Conservation (phyloP, 2,113 vertebrate genomes). For the Bufo gargarizans region DNA sequence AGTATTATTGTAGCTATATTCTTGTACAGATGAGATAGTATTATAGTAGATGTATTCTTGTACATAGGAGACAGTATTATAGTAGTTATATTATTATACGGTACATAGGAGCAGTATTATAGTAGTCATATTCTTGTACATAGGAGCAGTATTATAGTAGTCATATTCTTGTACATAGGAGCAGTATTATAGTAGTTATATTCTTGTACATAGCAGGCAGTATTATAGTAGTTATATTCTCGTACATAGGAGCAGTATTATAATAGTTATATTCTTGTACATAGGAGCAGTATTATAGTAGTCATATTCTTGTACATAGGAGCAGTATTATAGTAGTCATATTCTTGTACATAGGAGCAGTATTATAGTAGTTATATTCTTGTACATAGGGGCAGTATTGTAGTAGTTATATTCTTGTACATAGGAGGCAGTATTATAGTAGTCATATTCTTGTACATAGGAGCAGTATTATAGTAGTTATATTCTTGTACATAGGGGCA, state of each 20-base stretch:
- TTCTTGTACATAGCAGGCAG: not conserved
- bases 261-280: too few species aligned
- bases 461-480: not conserved
- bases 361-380: too few species aligned
- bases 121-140: not conserved
- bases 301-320: too few species aligned
- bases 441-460: not conserved
- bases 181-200: conserved; percentile 3
- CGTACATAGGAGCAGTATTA: not conserved
- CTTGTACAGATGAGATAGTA: not conserved
- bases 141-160: not conserved
- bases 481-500: not conserved
- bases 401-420: not conserved
- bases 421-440: not conserved
- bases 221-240: conserved; percentile 2
- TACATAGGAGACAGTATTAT: not conserved
- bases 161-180: not conserved
- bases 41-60: not conserved
- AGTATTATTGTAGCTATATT: conserved; percentile 7
- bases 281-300: not conserved
- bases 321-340: too few species aligned
- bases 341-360: too few species aligned
- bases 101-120: not conserved
- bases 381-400: not conserved
- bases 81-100: not conserved